phyloP scores from a whole-genome alignment of 2,113 vertebrate genomes.

The Carollia perspicillata region DNA sequence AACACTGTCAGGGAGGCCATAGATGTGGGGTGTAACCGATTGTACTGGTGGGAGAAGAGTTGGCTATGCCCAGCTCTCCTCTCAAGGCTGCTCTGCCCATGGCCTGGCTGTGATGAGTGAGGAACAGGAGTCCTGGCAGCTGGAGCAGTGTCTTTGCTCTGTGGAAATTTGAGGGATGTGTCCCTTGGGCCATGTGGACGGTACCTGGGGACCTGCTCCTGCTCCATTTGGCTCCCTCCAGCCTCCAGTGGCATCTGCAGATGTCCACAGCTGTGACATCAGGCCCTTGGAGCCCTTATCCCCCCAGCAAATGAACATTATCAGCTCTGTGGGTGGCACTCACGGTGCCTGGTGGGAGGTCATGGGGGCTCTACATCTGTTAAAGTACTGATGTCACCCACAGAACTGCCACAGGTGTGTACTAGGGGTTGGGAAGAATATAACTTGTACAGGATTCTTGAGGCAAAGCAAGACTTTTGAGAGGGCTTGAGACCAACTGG shows the following conservation, averaged over 20 bases:
- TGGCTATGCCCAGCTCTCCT: neutral
- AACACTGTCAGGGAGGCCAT: neutral
- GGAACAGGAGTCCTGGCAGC: neutral
- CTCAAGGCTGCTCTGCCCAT: rapidly evolving
- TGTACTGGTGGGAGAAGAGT: neutral
- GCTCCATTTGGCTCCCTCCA: neutral
- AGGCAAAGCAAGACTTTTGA: neutral
- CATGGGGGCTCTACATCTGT: neutral
- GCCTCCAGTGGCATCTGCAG: neutral
- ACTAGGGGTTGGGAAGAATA: neutral
- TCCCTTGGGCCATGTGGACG: rapidly evolving
- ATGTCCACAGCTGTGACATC: neutral
- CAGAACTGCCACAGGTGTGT: neutral
- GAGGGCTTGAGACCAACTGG: neutral
- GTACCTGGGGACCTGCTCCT: neutral
- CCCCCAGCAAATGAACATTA: neutral
- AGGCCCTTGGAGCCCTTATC: no score
- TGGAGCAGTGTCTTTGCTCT: neutral
- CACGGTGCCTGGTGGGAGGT: neutral
- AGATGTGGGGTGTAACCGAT: no score
- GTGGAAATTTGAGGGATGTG: neutral
- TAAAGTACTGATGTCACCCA: neutral
- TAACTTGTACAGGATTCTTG: neutral
- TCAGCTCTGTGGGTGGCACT: neutral
- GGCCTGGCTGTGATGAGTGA: neutral